These are phyloP conservation scores for Gnatocerus cornutus DNA, from an alignment of 2,888 invertebrate genomes.

Conservation along the genomic window DNA sequence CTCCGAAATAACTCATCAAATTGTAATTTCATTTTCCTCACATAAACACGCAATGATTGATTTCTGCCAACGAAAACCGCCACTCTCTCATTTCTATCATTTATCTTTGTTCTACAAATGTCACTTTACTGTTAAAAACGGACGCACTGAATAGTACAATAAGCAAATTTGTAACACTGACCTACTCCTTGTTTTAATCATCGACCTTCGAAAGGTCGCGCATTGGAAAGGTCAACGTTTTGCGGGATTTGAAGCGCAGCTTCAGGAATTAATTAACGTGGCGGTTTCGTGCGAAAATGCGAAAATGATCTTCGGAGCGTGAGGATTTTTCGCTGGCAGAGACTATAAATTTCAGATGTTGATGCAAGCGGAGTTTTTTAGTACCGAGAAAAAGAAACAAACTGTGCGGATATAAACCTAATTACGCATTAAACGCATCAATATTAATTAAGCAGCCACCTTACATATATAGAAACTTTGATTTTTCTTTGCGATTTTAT, in stretches of 20 bases:
- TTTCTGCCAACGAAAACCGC: too few species aligned
- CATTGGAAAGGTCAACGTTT: constrained; percentile 46
- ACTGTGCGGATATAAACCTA: not conserved
- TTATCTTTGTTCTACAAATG: not conserved
- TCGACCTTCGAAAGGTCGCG: constrained; percentile 49
- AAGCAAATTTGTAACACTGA: constrained; percentile 48
- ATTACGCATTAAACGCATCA: not conserved
- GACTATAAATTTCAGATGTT: not conserved
- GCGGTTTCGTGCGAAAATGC: constrained; percentile 9
- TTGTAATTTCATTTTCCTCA: too few species aligned
- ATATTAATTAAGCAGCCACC: not conserved
- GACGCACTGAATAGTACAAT: constrained; percentile 1
- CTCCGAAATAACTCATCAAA: too few species aligned
- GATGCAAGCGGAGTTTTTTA: not conserved
- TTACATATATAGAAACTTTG: too few species aligned
- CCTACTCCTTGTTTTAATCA: constrained; percentile 45
- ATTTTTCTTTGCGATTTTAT: too few species aligned
- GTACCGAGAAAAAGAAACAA: not conserved
- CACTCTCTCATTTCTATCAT: too few species aligned
- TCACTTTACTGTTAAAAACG: not conserved
- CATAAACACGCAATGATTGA: too few species aligned
- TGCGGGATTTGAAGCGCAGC: constrained; percentile 12
- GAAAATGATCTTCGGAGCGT: constrained; percentile 4
- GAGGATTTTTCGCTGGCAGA: not conserved
- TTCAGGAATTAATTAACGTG: constrained; percentile 20